Evolutionary conservation across 2,113 vertebrate species (phyloP), one percentile per base, ranked within the genome.

Genomic region (Amphiprion ocellaris): DNA sequence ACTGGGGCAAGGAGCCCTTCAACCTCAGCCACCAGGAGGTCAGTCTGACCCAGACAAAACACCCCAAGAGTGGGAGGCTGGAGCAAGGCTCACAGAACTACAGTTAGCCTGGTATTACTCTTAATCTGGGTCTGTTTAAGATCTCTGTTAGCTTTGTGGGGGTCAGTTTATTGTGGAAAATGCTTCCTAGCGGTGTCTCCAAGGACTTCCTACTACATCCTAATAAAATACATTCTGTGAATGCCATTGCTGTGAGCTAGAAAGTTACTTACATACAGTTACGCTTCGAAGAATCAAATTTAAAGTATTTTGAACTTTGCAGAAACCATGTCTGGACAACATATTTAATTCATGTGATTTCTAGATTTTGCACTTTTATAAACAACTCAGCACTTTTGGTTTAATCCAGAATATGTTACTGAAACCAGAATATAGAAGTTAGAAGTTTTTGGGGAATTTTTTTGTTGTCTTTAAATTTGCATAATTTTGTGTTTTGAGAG

Each of bases 21-120:
- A 96, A 95, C 83, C 94, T 96, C 64, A 97, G 95, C 84, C 97
- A 99, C 65, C 98, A 99, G 92, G 97, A 99, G 97, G 98, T 99
- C 83, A 90, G 88, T 90, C 72, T 82, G 79, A 86, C 82, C 81
- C 82, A 79, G 71, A 81, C 56, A 83, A 77, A 77, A 81, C 71
- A 73, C 67, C 69, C 11, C 53, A 69, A 76, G 64, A 82, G 69
- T 67, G 54, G 68, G 65, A 74, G 28, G 73, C 70, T 79, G 76
- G 74, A 74, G 72, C 69, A 64, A 79, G 79, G 86, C 84, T 83
- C 77, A 74, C 84, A 83, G 79, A 81, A 79, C 74, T 26, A 59
- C 87, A 87, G 21, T 75, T 72, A 83, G 85, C 77, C 77, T 81
- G 65, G 82, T 77, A 75, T 83, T 88, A 83, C 74, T 67, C 62